Conservation (phyloP, 1,140 invertebrate genomes). For the Drosophila busckii region DNA sequence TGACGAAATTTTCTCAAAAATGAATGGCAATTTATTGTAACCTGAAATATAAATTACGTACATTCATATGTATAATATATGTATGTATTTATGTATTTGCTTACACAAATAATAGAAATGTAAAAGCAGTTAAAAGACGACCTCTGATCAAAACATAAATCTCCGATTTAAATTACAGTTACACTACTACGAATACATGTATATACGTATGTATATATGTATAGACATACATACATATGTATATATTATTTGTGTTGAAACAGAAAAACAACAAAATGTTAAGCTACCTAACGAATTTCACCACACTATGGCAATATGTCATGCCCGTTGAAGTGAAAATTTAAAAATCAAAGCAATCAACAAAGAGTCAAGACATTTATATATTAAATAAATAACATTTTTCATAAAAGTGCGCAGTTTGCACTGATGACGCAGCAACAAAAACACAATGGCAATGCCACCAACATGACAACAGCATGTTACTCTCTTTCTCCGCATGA, state of each 20-base stretch:
- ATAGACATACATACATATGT: background rate
- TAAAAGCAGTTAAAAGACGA: background rate
- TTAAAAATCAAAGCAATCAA: slow-evolving; percentile 29
- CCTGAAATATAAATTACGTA: no score
- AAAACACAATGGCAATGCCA: slow-evolving; percentile 46
- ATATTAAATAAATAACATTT: slow-evolving; percentile 49
- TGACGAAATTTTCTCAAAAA: no score
- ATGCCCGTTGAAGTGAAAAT: slow-evolving; percentile 14
- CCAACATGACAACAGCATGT: slow-evolving; percentile 45
- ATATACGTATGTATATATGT: background rate
- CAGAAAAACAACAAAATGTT: slow-evolving; percentile 41
- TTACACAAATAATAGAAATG: background rate
- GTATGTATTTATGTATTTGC: background rate
- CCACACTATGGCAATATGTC: slow-evolving; percentile 40
- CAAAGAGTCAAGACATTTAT: no score
- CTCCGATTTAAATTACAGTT: background rate
- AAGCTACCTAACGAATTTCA: slow-evolving; percentile 47
- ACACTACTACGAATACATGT: background rate
- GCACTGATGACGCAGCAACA: slow-evolving; percentile 73
- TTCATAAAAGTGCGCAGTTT: slow-evolving; percentile 67
- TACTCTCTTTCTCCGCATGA: slow-evolving; percentile 18
- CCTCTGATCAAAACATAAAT: slow-evolving; percentile 4
- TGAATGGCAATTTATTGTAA: no score
- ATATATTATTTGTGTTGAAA: background rate
- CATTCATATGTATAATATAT: background rate